A percentile compares a stretch with the other conserved stretches of the same genome.
These are phyloP conservation scores for Dendronephthya gigantea DNA, from an alignment of 64 coral and sea anemone genomes.

Conservation along the genomic window DNA sequence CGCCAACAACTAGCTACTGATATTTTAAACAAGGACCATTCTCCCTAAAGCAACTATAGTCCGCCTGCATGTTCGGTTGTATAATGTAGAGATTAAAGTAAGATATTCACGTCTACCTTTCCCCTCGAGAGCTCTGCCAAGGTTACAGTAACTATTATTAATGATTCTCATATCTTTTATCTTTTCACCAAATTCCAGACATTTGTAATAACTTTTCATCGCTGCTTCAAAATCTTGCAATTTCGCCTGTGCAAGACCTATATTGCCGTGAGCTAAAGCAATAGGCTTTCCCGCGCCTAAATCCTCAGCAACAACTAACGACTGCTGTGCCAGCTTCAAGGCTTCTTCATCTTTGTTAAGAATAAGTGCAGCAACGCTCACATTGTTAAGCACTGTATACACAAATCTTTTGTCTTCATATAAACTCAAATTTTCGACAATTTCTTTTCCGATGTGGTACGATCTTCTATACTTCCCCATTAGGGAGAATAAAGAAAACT, in stretches of 20 bases:
- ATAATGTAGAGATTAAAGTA: too few species aligned
- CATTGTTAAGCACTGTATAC: background rate
- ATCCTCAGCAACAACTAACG: background rate
- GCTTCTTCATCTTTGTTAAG: background rate
- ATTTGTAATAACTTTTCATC: background rate
- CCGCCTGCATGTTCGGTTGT: too few species aligned
- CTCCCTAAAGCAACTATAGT: too few species aligned
- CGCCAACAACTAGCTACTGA: too few species aligned
- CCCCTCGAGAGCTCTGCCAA: background rate
- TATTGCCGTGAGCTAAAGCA: background rate
- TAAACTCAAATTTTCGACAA: background rate
- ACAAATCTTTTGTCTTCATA: background rate
- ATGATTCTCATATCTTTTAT: background rate
- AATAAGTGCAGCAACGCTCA: background rate
- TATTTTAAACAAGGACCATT: too few species aligned
- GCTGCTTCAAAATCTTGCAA: background rate
- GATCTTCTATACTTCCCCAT: background rate
- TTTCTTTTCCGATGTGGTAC: background rate
- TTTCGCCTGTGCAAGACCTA: background rate
- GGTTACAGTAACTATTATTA: background rate
- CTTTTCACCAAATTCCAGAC: background rate
- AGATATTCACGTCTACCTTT: background rate
- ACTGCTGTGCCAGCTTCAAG: background rate
- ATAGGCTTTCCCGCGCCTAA: background rate
- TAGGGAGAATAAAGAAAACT: background rate